A percentile compares a stretch with the other conserved stretches of the same genome.
phyloP scores from a whole-genome alignment of 2,113 vertebrate genomes.

The Calypte anna region DNA sequence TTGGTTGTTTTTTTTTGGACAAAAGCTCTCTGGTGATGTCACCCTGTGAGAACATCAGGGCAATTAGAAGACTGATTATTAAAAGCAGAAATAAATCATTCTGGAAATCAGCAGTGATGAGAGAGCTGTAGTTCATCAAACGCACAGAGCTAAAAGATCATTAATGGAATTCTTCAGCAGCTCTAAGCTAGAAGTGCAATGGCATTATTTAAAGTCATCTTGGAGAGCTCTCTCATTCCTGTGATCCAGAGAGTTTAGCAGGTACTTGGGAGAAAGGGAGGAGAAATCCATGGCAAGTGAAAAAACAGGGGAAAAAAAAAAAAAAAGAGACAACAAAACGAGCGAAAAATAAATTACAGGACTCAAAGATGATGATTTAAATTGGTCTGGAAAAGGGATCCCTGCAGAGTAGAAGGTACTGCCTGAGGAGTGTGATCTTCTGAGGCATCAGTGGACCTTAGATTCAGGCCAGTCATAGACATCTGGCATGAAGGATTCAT shows the following conservation, averaged over 20 bases:
- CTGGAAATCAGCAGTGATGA: not conserved
- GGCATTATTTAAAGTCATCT: not conserved
- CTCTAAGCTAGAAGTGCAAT: not conserved
- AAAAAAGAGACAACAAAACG: not conserved
- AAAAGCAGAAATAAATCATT: constrained; percentile 26
- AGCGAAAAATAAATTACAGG: constrained; percentile 41
- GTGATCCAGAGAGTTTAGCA: not conserved
- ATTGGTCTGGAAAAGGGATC: constrained; percentile 38
- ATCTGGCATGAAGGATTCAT: constrained; percentile 93
- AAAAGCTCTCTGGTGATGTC: not conserved
- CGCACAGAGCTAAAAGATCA: accelerated
- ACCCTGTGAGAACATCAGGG: not conserved
- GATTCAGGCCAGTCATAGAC: constrained; percentile 91
- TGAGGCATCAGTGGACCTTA: constrained; percentile 48
- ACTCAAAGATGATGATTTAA: not conserved
- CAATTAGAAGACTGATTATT: constrained; percentile 32
- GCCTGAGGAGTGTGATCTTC: not conserved
- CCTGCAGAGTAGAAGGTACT: constrained; percentile 42
- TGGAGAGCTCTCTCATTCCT: not conserved
- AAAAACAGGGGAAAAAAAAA: not conserved
- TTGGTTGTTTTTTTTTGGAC: not conserved
- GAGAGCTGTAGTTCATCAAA: not conserved
- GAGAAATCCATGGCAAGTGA: not conserved
- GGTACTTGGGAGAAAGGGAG: not conserved
- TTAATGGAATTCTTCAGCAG: not conserved